Base-by-base conservation (phyloP, 1,140 invertebrate species). In the Drosophila hydei region DNA sequence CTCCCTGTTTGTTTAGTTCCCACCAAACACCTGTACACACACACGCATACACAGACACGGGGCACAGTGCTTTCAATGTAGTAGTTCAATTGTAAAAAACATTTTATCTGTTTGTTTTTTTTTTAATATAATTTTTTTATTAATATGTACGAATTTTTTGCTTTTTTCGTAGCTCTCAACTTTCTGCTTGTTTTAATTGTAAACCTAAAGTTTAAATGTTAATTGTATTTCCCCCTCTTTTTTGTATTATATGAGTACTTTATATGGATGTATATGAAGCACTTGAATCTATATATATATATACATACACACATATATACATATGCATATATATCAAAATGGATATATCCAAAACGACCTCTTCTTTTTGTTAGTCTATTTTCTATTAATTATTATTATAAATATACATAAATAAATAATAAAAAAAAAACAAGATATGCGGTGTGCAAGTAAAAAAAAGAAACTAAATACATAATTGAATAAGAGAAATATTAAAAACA, bases 361-460 rank as follows among this genome's bases (percentile, higher is more conserved):
- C 74, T 81, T 77, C 80, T 84, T 80, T 85, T 87, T 87, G 81
- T 85, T 85, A 85, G 81, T 72, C 80, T 77, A 77, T 85, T 83
- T 85, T 87, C 74, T 87, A 87, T 81, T 87, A 72, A 85, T 71
- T 85, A 85, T 71, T 85, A 85, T 79, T 85, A 72, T 45, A 51
- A 73, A 69, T 73, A 61, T 42, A 68, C 56, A 72, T 60, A 30
- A 50, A 43, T 23, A 67, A 42, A 50, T 50, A 33, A 59, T 30
- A 30, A 36, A n/a, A 48, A 38, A 36, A 65, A 21, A 56, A 72
- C 55, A 69, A 54, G 50, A 61, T 69, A 72, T 27, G 62, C 58
- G 54, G 75, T 72, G 74, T 81, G 74, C 61, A 81, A 75, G 63
- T 45, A 62, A 45, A 16, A 25, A 55, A 27, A 27, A 14, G 16